Base-by-base conservation (phyloP, 2,797 vertebrate genomes). In the Channallabes apus region DNA sequence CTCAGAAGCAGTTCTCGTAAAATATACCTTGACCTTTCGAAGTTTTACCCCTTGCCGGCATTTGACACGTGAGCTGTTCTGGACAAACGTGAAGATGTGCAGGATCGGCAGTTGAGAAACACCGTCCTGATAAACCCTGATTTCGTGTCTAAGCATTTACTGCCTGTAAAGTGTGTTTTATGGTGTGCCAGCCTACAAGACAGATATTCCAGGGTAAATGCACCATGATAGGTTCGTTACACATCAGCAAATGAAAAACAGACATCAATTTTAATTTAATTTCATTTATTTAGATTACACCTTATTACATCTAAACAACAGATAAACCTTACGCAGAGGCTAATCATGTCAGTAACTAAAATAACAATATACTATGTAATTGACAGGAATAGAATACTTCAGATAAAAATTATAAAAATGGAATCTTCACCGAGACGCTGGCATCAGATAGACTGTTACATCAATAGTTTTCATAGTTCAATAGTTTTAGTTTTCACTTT, bases 391-490 rank as follows among this genome's bases (percentile, higher is more conserved):
- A 83, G 17, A 86, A 80, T 71, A 80, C 83, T 85, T 85, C 73
- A 88, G 72, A 85, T 82, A 87, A 61, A 83, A 85, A 85, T 85
- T 83, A 83, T 84, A 84, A 88, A 88, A 85, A 89, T 41, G 12
- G 77, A 86, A 87, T 86, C 71, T 80, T 85, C 73, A 71, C 38
- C 3, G 41, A 80, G 84, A 85, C 67, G 79, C 84, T 83, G 64
- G 84, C 83, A 89, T 88, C 51, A 78, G n/a, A 85, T 76, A 59
- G 71, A 79, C 46, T 41, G 80, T 80, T 69, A 75, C 20, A 68
- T 24, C 46, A 27, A 83, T 59, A 41, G n/a, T 80, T 75, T 61
- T 35, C 6, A n/a, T n/a, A n/a, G n/a, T n/a, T n/a, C n/a, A n/a
- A n/a, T n/a, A n/a, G n/a, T n/a, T n/a, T n/a, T n/a, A n/a, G n/a